Evolutionary conservation across 1,140 invertebrate species (phyloP).

Genomic region (roundworm (Caenorhabditis elegans)): WBcel235 BX284604.4:9452001-9452500

Average conservation of each 20-base stretch:
- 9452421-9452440: too few relatives aligned
- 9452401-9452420: too few relatives aligned
- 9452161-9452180: conserved; percentile 63
- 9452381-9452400: too few relatives aligned
- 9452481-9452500: too few relatives aligned
- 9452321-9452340: not conserved
- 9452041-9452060: conserved; percentile 49
- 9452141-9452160: conserved; percentile 48
- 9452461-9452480: too few relatives aligned
- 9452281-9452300: conserved; percentile 41
- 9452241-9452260: conserved; percentile 64
- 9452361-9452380: too few relatives aligned
- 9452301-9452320: not conserved
- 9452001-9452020: conserved; percentile 53
- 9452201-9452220: conserved; percentile 51
- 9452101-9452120: conserved; percentile 50
- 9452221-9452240: conserved; percentile 47
- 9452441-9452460: too few relatives aligned
- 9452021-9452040: conserved; percentile 51
- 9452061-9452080: conserved; percentile 51
- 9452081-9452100: conserved; percentile 49
- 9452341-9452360: too few relatives aligned
- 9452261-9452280: conserved; percentile 62
- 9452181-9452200: conserved; percentile 52
- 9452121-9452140: not conserved